Base-by-base conservation (phyloP, 2,113 vertebrate genomes). In the Setophaga kirtlandii region DNA sequence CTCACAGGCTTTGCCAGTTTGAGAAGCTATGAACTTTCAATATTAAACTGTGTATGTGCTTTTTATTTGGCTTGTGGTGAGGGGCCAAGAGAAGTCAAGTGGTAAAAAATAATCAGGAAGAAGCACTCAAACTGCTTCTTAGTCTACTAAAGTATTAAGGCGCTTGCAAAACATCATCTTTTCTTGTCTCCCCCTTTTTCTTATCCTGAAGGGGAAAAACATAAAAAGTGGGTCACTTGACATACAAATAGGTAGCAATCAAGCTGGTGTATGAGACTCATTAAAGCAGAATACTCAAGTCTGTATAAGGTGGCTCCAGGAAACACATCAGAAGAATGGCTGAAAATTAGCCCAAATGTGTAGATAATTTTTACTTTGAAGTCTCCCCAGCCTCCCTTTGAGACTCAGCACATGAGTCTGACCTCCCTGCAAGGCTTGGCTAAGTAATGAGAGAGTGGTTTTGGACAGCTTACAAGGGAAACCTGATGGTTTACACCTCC, bases 351-450 rank as follows among this genome's bases (percentile, higher is more conserved):
- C 83, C 74, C 84, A 55, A 90, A 65, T 25, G n/a, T 68, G 35
- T 59, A 60, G 83, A 64, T 83, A 46, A 58, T 82, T 91, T 89
- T 68, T 35, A 24, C 73, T 94, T 90, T 84, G 76, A 94, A 92
- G 83, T 89, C 52, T 94, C 60, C 53, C 8, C 47, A 49, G 8
- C 35, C 7, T 5, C 24, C 4, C 50, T 88, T 62, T 37, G 55
- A 94, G 92, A 79, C 60, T 47, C 25, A 25, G 50, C 2, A 1
- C 30, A 3, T 15, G 82, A 83, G 75, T 50, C 75, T 0, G 0
- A 28, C 64, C 50, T 70, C 76, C 23, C 52, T 68, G 53, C 0
- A 0, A 92, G 82, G 50, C 39, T 39, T 64, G 69, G 20, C 65
- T n/a, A 3, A 64, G 31, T 82, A 88, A 63, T 35, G 75, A 42